Evolutionary conservation across 2,113 vertebrate species (phyloP).

Genomic region (Antechinus stuartii): DNA sequence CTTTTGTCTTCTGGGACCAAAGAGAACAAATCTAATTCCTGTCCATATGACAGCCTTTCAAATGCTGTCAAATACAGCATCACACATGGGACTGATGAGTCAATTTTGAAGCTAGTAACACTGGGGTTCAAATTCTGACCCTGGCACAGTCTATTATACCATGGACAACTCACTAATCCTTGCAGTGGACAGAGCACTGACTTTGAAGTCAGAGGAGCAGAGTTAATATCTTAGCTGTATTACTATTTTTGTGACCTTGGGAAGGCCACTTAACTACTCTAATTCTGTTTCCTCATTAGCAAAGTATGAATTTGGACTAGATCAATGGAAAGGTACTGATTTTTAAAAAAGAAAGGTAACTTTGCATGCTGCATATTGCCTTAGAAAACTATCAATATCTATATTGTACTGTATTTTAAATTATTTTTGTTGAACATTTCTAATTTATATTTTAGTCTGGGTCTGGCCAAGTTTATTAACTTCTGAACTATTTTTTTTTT

Average conservation of each 20-base stretch:
- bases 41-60: too few species aligned
- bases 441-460: neutral
- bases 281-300: neutral
- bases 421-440: neutral
- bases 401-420: neutral
- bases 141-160: neutral
- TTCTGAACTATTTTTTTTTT: neutral
- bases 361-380: neutral
- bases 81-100: too few species aligned
- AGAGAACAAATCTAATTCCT: too few species aligned
- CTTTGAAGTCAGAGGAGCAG: neutral
- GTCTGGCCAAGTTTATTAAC: neutral
- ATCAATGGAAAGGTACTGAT: neutral
- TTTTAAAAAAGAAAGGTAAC: neutral
- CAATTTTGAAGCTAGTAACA: too few species aligned
- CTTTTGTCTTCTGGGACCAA: too few species aligned
- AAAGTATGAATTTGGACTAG: neutral
- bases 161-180: neutral
- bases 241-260: neutral
- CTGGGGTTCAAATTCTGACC: too few species aligned
- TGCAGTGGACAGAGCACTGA: neutral
- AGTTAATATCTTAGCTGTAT: neutral
- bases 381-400: neutral
- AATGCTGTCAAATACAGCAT: too few species aligned
- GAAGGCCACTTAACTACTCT: neutral